Percentiles rank a stretch among this genome's conserved stretches.
Conservation (phyloP, 2,888 invertebrate genomes). For the Leucania comma region DNA sequence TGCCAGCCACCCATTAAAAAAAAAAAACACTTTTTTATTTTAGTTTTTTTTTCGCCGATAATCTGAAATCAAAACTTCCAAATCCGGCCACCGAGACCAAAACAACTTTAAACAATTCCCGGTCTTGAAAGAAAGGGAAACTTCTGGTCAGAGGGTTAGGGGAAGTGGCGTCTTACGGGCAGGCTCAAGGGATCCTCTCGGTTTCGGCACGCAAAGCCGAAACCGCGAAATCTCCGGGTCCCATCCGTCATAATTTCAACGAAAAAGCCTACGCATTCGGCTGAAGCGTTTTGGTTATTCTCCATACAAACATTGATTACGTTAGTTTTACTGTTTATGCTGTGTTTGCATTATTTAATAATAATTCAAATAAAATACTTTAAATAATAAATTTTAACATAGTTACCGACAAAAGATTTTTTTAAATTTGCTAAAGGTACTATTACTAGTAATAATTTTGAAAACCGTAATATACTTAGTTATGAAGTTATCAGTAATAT, state of each 20-base stretch:
- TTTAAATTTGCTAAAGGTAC: too few relatives aligned
- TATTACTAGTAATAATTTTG: too few relatives aligned
- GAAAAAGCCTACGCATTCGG: conserved; percentile 69
- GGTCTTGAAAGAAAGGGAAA: conserved; percentile 66
- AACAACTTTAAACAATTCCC: conserved; percentile 60
- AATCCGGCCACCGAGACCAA: conserved; percentile 44
- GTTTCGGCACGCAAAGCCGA: conserved; percentile 78
- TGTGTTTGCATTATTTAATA: background rate
- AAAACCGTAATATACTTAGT: too few relatives aligned
- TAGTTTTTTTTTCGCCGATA: too few relatives aligned
- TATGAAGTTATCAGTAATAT: too few relatives aligned
- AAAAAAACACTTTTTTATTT: too few relatives aligned
- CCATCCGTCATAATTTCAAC: conserved; percentile 84
- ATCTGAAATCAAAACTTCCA: conserved; percentile 38
- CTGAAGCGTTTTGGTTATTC: conserved; percentile 7
- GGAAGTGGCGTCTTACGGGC: conserved; percentile 70
- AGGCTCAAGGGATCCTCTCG: conserved; percentile 84
- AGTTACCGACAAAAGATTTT: too few relatives aligned
- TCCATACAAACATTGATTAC: conserved; percentile 48
- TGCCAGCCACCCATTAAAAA: too few relatives aligned
- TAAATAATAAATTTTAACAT: too few relatives aligned
- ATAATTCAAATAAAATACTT: background rate
- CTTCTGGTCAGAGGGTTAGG: conserved; percentile 56
- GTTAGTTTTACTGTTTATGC: background rate
- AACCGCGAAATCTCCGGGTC: conserved; percentile 82